Conservation (phyloP, 2,113 vertebrate genomes). For the Microtus richardsoni region DNA sequence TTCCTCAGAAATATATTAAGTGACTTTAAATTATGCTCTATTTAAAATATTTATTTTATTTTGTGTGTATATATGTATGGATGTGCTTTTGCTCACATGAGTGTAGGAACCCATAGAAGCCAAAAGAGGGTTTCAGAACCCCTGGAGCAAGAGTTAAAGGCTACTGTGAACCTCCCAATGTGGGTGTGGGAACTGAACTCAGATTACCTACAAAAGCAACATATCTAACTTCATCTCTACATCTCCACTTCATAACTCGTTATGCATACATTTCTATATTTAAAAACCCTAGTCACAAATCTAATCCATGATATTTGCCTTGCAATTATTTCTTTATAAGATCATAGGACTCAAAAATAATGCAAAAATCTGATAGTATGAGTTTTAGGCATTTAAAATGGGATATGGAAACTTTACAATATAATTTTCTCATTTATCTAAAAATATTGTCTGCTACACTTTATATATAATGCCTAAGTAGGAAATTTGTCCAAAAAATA, state of each 20-base stretch:
- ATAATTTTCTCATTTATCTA: background rate
- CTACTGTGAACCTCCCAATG: background rate
- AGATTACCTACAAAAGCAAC: background rate
- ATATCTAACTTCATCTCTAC: background rate
- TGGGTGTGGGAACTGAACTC: background rate
- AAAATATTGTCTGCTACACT: background rate
- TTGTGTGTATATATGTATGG: background rate
- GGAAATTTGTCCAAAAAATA: background rate
- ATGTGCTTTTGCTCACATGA: background rate
- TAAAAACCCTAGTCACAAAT: background rate
- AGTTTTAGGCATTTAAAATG: constrained; percentile 36
- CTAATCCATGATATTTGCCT: background rate
- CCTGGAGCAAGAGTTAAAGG: background rate
- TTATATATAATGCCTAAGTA: background rate
- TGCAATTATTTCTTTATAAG: background rate
- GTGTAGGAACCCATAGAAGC: background rate
- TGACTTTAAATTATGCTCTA: background rate
- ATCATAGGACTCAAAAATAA: background rate
- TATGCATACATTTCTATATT: background rate
- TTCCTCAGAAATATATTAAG: background rate
- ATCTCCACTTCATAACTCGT: constrained; percentile 2
- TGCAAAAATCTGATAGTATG: background rate
- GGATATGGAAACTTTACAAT: background rate
- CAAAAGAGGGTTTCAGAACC: background rate
- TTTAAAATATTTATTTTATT: background rate